Base-by-base conservation (phyloP, 2,113 vertebrate species). In the Gila orcuttii region DNA sequence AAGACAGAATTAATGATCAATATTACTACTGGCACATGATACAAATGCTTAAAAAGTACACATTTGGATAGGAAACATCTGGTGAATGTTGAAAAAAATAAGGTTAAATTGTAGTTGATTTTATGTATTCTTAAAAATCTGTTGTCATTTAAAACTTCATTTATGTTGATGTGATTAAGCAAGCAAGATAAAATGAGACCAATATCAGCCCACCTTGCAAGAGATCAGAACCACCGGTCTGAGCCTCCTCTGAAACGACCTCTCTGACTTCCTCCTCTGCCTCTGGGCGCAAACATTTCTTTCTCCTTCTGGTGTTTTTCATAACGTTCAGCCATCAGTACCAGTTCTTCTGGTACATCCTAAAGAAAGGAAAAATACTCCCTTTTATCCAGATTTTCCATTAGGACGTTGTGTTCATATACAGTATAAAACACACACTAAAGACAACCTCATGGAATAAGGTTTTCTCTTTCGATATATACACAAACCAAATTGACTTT, bases 251-350 rank as follows among this genome's bases (percentile, higher is more conserved):
- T 62, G 55, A 84, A 89, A 69, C 12, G 74, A 52, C 88, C 75
- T 50, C 82, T 88, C 86, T 68, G 39, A 28, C 87, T 59, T 23
- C 86, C 76, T 1, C 80, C 90, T 73, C 87, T 88, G 64, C 87
- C 87, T 80, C 82, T 89, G 84, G 89, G 87, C 90, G 90, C 88
- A 33, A 0, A 47, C 75, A 91, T 28, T 79, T 94, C 93, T 60
- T 90, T 96, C 89, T 96, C 96, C 9, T 57, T 90, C 91, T 96
- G 95, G 90, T 94, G 93, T 62, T 95, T 95, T 69, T 96, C 95
- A 7, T 96, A 99, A 88, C 96, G 93, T 83, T 97, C 95, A 57
- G 97, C 96, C 97, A 99, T 99, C 12, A 92, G 89, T 55, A 96
- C 82, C 85, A 99, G 95, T 60, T 97, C 94, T 0, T 94, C 92